A percentile compares a stretch with the other conserved stretches of the same genome.
phyloP scores from a whole-genome alignment of 1,140 invertebrate genomes.

The Aleiodes sp. region DNA sequence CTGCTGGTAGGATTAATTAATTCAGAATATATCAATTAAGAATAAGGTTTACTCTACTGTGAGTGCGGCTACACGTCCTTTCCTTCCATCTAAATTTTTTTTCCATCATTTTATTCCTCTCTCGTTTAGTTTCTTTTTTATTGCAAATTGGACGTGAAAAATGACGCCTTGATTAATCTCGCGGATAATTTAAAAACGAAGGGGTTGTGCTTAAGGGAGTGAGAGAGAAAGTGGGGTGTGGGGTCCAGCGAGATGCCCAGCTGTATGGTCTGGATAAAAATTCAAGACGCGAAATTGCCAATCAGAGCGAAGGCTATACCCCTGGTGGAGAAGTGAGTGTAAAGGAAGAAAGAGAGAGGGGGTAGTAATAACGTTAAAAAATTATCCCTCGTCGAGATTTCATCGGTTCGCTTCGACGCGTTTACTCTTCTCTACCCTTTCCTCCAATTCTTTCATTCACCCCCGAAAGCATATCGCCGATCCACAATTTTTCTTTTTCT shows the following conservation, averaged over 20 bases:
- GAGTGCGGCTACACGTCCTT: conserved; percentile 40
- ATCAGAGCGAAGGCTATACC: conserved; percentile 50
- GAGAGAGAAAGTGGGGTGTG: background rate
- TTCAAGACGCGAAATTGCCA: conserved; percentile 67
- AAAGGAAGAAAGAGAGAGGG: conserved; percentile 32
- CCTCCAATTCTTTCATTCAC: conserved; percentile 20
- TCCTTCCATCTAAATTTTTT: conserved; percentile 15
- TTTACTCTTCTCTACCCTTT: conserved; percentile 30
- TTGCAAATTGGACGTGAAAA: conserved; percentile 69
- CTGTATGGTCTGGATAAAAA: conserved; percentile 58
- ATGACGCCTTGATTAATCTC: conserved; percentile 68
- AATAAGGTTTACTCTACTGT: conserved; percentile 63
- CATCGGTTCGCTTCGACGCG: conserved; percentile 59
- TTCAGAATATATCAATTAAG: conserved; percentile 68
- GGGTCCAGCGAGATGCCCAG: conserved; percentile 25
- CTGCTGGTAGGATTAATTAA: conserved; percentile 64
- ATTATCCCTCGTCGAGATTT: conserved; percentile 63
- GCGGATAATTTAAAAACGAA: conserved; percentile 68
- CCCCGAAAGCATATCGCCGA: conserved; percentile 19
- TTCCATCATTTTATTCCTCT: conserved; percentile 18
- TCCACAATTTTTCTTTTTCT: conserved; percentile 1
- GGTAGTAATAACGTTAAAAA: conserved; percentile 65
- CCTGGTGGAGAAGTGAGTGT: background rate
- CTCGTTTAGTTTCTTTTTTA: conserved; percentile 53
- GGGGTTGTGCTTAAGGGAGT: too few species aligned